A percentile compares a stretch with the other conserved stretches of the same genome.
Evolutionary conservation across 1,140 invertebrate genomes (phyloP).

Genomic region (Himalopsyche phryganea): DNA sequence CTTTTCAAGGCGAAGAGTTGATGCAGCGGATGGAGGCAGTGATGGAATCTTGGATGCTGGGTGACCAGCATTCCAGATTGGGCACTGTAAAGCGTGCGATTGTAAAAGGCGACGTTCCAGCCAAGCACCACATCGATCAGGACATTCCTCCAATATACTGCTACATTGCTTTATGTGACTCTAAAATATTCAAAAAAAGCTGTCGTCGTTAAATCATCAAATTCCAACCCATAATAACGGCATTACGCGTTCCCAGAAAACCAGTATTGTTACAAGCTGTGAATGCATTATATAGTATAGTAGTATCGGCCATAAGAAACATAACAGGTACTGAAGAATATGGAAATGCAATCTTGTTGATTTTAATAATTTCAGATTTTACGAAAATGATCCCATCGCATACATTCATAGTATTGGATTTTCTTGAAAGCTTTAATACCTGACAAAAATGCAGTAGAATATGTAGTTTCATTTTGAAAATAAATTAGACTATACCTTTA

Average conservation of each 20-base stretch:
- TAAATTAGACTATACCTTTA: no score
- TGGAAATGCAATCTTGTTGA: not conserved
- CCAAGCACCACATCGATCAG: slow-evolving; percentile 63
- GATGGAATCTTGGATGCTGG: not conserved
- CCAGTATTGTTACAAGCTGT: no score
- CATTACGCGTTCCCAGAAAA: not conserved
- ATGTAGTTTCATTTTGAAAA: no score
- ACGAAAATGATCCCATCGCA: no score
- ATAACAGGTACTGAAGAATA: not conserved
- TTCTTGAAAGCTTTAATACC: no score
- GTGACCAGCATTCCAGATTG: not conserved
- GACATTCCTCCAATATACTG: slow-evolving; percentile 64
- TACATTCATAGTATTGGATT: no score
- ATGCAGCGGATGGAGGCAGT: not conserved
- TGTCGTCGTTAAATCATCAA: not conserved
- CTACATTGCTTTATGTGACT: slow-evolving; percentile 64
- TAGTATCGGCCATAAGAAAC: not conserved
- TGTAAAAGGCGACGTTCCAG: slow-evolving; percentile 51
- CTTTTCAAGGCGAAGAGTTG: not conserved
- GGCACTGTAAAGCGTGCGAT: not conserved
- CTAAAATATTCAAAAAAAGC: slow-evolving; percentile 39
- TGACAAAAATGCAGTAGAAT: no score
- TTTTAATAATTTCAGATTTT: slow-evolving; percentile 7
- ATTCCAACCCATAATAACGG: not conserved
- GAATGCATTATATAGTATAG: no score